Evolutionary conservation across 2,797 vertebrate species (phyloP), one percentile per base, ranked within the genome.

Genomic region (Intellagama lesueurii): DNA sequence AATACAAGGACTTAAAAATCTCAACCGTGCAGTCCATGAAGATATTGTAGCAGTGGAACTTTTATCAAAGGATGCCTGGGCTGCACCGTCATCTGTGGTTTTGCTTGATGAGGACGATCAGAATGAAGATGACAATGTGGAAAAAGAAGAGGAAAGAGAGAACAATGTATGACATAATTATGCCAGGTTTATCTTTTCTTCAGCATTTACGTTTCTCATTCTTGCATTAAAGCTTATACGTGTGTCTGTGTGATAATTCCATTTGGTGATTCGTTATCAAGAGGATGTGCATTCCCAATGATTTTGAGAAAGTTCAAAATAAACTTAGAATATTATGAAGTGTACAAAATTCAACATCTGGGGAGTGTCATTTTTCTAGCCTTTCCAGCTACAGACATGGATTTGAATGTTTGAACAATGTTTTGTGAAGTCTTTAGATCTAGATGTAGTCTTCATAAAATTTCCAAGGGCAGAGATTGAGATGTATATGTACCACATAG

Each of bases 11-110:
- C 97, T 99, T 82, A 98, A 98, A 94, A 97, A 99, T 94, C 96
- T 99, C 93, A 99, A 99, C 93, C 96, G 99, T 95, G 98, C 99
- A 0, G 96, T 99, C 89, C 97, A 99, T 93, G 98, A 99, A 95
- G 99, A 99, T 89, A 95, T 99, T 88, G 99, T 99, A 60, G 98
- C 98, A 0, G 97, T 99, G 91, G 98, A 99, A 91, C 94, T 99
- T 81, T 92, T 99, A 87, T 95, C 98, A 0, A 97, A 93, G 90
- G 95, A 96, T 90, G 96, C 97, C 76, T 99, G 99, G 99, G 97
- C 97, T 83, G 97, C 98, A 4, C 98, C 98, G 0, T 99, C 98
- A 4, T 98, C 98, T 7, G 96, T 99, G 49, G 97, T 99, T 83
- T 96, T 99, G 70, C 98, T 98, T n/a, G 99, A 99, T 26, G 98